A percentile compares a stretch with the other conserved stretches of the same genome.
These are phyloP conservation scores for Sanderia malayensis DNA, from an alignment of 30 jellyfish, hydroid and myxozoan genomes.

Conservation along the genomic window DNA sequence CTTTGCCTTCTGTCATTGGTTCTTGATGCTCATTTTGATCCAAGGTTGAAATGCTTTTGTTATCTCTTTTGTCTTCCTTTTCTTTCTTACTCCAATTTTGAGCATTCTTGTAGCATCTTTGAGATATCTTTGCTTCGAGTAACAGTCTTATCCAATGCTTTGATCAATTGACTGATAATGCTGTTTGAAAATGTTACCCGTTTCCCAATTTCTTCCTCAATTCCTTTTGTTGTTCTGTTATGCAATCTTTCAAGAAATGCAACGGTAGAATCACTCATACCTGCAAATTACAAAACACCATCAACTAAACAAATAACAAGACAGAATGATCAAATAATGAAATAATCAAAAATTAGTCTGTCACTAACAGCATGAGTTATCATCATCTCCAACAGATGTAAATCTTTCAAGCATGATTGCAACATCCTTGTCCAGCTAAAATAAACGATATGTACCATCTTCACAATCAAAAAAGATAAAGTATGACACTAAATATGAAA, in stretches of 20 bases:
- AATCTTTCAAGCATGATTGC: constrained; percentile 75
- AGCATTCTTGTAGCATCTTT: constrained; percentile 55
- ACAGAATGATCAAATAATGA: background rate
- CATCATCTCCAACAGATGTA: constrained; percentile 60
- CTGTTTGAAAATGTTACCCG: constrained; percentile 67
- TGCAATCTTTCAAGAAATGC: constrained; percentile 92
- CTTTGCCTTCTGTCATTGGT: background rate
- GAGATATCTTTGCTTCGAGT: constrained; percentile 63
- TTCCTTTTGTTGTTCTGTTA: constrained; percentile 93
- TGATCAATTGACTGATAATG: constrained; percentile 60
- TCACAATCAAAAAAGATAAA: too few relatives aligned
- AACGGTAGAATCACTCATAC: constrained; percentile 78
- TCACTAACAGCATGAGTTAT: constrained; percentile 48
- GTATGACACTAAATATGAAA: too few relatives aligned
- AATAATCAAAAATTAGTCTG: background rate
- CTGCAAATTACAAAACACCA: constrained; percentile 23
- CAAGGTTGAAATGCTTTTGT: too few relatives aligned
- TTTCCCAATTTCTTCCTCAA: constrained; percentile 79
- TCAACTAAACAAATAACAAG: background rate
- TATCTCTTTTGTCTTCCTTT: background rate
- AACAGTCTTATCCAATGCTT: constrained; percentile 56
- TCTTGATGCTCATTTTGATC: constrained; percentile 12
- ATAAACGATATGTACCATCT: too few relatives aligned
- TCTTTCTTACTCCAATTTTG: constrained; percentile 6
- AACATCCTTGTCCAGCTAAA: constrained; percentile 90